These are phyloP conservation scores for Cantharis lateralis DNA, from an alignment of 2,888 invertebrate species.

Conservation along the genomic window DNA sequence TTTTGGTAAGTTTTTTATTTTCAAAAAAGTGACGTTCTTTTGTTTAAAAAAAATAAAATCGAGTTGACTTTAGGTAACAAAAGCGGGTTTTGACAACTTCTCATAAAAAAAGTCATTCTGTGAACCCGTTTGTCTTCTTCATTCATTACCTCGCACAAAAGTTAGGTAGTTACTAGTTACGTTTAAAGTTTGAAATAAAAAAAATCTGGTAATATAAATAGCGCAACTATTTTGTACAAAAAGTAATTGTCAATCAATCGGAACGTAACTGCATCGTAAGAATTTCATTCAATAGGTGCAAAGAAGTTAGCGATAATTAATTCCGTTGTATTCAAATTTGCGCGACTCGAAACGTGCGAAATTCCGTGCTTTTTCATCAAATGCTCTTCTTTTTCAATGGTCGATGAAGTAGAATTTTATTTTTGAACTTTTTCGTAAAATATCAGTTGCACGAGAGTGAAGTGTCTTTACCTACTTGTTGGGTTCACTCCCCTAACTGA, in stretches of 20 bases:
- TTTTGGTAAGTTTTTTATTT: background rate
- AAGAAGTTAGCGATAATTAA: background rate
- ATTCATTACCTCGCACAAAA: background rate
- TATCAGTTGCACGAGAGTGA: background rate
- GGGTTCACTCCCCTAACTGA: background rate
- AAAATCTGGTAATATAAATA: background rate
- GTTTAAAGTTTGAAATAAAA: background rate
- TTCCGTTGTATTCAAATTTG: background rate
- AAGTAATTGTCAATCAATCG: background rate
- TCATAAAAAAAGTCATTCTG: background rate
- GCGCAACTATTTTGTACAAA: background rate
- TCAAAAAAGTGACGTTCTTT: background rate
- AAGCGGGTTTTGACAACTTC: background rate
- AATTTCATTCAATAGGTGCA: background rate
- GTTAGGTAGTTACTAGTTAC: background rate
- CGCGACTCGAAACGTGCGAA: background rate
- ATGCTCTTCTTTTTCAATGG: background rate
- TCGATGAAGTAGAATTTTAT: background rate
- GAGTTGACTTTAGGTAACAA: background rate
- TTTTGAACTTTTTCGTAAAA: background rate
- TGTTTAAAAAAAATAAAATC: background rate
- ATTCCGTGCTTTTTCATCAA: background rate
- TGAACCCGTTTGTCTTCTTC: background rate
- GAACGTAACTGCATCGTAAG: background rate
- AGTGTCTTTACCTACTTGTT: background rate